A percentile compares a stretch with the other conserved stretches of the same genome.
Conservation (phyloP, 2,888 invertebrate genomes). For the Caprella mutica region DNA sequence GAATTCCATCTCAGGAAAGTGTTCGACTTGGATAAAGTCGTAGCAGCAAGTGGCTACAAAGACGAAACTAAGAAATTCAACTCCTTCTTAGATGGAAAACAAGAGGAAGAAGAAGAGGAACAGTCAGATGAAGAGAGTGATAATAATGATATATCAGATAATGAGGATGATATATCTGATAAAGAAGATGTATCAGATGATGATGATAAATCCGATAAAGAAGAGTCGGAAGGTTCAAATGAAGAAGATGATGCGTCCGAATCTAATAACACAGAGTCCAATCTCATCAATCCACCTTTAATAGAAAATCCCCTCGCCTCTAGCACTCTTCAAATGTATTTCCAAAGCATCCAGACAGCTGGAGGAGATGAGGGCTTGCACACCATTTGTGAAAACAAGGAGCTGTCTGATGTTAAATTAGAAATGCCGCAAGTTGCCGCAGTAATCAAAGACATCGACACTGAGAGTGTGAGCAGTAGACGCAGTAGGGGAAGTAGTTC, state of each 20-base stretch:
- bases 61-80: slow-evolving; percentile 67
- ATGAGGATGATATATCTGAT: not conserved
- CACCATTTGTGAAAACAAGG: too few species aligned
- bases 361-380: too few species aligned
- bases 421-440: not conserved
- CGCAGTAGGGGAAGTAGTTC: not conserved
- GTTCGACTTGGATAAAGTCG: slow-evolving; percentile 72
- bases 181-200: not conserved
- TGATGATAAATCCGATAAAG: not conserved
- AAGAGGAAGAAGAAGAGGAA: slow-evolving; percentile 40
- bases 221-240: not conserved
- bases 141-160: slow-evolving; percentile 7
- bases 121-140: slow-evolving; percentile 37
- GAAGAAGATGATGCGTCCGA: not conserved
- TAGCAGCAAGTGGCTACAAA: slow-evolving; percentile 80
- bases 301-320: too few species aligned
- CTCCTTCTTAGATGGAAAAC: slow-evolving; percentile 39
- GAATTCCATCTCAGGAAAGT: slow-evolving; percentile 23
- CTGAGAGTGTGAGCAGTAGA: not conserved
- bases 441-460: not conserved
- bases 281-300: too few species aligned
- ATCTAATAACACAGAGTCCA: too few species aligned
- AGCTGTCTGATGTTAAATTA: too few species aligned
- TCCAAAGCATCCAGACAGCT: too few species aligned
- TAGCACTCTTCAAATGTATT: too few species aligned